Evolutionary conservation across 1,140 invertebrate species (phyloP), one percentile per base, ranked within the genome.

Genomic region (Papilio xuthus): DNA sequence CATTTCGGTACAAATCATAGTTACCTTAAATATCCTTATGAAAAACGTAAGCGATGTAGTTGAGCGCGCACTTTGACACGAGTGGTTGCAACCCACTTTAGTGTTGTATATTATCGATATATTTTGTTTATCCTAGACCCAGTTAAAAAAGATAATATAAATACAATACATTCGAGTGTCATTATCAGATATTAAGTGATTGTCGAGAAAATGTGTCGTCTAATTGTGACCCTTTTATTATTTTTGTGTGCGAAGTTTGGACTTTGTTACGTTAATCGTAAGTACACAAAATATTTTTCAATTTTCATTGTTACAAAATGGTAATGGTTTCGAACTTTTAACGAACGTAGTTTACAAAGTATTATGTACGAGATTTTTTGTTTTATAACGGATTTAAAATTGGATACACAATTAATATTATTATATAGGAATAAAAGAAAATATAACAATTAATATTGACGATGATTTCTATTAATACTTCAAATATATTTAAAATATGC

Each of bases 21-120:
- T 83, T 87, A 86, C 84, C 87, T 92, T 92, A 93, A 89, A 93
- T 91, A 90, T 91, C 86, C 80, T 88, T 88, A 89, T 86, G 84
- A 86, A 87, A 89, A 81, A 83, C 82, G 75, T 63, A 72, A 78
- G 60, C 80, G 78, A 77, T 81, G 87, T 86, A 90, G 88, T 91
- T 78, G 80, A 81, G 84, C 82, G 85, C 81, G 82, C 83, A 85
- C 82, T 85, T 86, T 83, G 87, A 80, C 83, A 83, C 77, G 79
- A 84, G 86, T 83, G 80, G 77, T 78, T 74, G 86, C 83, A 85
- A 82, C 78, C 79, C 78, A 78, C 71, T 53, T 82, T 85, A 79
- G 81, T 82, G 82, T 78, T 79, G 75, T 79, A 70, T 69, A 53
- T 78, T 81, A 79, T 80, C 70, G 77, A 81, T 81, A 79, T 81